Evolutionary conservation across 1,140 invertebrate species (phyloP), one percentile per base, ranked within the genome.

Genomic region (Rhyzopertha dominica): DNA sequence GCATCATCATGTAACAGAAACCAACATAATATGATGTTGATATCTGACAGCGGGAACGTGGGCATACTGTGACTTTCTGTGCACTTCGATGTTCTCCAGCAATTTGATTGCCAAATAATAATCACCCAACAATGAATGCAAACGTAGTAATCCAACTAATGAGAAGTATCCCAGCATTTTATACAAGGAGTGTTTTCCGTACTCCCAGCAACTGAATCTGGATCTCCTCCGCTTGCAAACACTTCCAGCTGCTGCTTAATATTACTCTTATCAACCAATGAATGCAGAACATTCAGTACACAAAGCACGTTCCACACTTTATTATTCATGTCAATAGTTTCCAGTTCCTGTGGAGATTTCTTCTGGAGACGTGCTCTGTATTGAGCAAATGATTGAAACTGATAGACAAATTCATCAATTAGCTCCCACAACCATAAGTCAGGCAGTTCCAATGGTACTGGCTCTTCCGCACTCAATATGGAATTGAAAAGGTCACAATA

Each of bases 1-100:
- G 77, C 96, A 99, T 99, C 96, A 99, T 99, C 87, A 99, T 93
- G 68, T 99, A 99, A 1, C 92, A 93, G 69, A 99, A 99, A 0
- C 96, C 96, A 30, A 99, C 96, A 69, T 99, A 99, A 64, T 99
- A 99, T 2, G 95, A 97, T 0, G 95, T 98, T 10, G 95, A 95
- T 45, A 99, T 98, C 66, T 98, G 93, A 69, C 97, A 99, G 95
- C 94, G 8, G 96, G 95, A 38, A 99, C 95, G 56, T 95, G 86
- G 0, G 95, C 95, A 68, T 96, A 98, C 57, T 94, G 85, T 1
- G 60, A 61, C 66, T 95, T 95, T 60, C 98, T 94, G 38, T 98
- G 70, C 3, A 92, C 84, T 73, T 92, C 81, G 29, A 90, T 78
- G 62, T 86, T 86, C 62, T 90, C 85, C 17, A 89, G 66, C 9